A percentile compares a stretch with the other conserved stretches of the same genome.
phyloP scores from a whole-genome alignment of 2,113 vertebrate species.

The Neodontobutis hainanensis region DNA sequence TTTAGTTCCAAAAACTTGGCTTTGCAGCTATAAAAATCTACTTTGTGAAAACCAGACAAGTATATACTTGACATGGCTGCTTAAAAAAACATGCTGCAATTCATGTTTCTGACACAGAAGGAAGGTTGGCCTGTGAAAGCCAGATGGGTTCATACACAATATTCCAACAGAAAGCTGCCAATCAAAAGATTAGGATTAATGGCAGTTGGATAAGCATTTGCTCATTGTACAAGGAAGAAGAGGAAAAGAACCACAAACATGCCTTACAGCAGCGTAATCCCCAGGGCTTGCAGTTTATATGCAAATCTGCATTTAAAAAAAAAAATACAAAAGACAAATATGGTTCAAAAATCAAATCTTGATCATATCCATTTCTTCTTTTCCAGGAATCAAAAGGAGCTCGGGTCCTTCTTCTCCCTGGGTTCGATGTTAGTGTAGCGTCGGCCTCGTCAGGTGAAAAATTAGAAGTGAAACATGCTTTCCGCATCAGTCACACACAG shows the following conservation, averaged over 20 bases:
- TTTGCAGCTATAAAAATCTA: constrained; percentile 10
- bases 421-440: constrained; percentile 78
- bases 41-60: not conserved
- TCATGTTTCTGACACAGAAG: constrained; percentile 17
- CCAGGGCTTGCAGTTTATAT: not conserved
- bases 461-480: constrained; percentile 75
- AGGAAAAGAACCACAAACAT: constrained; percentile 32
- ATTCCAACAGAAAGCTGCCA: constrained; percentile 55
- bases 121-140: constrained; percentile 45
- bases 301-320: too few relatives aligned
- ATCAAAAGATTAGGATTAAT: constrained; percentile 73
- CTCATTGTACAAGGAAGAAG: constrained; percentile 51
- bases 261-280: constrained; percentile 18
- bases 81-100: constrained; percentile 11
- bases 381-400: constrained; percentile 79
- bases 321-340: too few relatives aligned
- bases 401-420: constrained; percentile 78
- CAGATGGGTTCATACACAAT: constrained; percentile 55
- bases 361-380: not conserved
- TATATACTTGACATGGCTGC: constrained; percentile 14
- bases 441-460: constrained; percentile 71
- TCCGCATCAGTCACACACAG: constrained; percentile 84
- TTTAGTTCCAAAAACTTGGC: constrained; percentile 31
- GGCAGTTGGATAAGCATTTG: constrained; percentile 50
- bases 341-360: not conserved